Percentiles rank a stretch among this genome's conserved stretches.
Evolutionary conservation across 2,113 vertebrate species (phyloP).

Genomic region (Seriola aureovittata): DNA sequence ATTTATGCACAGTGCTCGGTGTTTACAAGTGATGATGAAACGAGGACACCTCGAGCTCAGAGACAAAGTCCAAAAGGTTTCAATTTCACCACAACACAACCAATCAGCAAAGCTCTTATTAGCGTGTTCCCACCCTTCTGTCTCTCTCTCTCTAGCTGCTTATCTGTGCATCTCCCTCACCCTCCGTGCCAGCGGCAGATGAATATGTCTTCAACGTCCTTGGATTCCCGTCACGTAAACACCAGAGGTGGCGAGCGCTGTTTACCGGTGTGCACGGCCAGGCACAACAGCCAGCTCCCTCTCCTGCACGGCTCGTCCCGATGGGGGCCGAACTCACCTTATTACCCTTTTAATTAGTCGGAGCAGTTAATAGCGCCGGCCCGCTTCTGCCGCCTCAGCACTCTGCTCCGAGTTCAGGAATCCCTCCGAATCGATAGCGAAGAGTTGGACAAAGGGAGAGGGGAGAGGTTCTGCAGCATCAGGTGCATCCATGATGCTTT

Average conservation of each 20-base stretch:
- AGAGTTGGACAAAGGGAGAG: constrained; percentile 35
- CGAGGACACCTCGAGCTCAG: constrained; percentile 58
- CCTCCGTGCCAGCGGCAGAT: constrained; percentile 50
- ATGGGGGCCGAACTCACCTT: constrained; percentile 78
- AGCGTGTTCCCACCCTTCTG: constrained; percentile 22
- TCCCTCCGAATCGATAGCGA: constrained; percentile 73
- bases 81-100: constrained; percentile 57
- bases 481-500: constrained; percentile 29
- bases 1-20: constrained; percentile 59
- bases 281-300: constrained; percentile 47
- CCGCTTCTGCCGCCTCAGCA: constrained; percentile 78
- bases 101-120: constrained; percentile 64
- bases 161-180: constrained; percentile 60
- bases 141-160: constrained; percentile 25
- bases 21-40: constrained; percentile 67
- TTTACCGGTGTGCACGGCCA: constrained; percentile 54
- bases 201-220: constrained; percentile 70
- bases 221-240: constrained; percentile 65
- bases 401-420: constrained; percentile 72
- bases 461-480: background rate
- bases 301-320: constrained; percentile 54
- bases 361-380: constrained; percentile 80
- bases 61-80: constrained; percentile 61
- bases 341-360: constrained; percentile 87
- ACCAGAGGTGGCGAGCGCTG: constrained; percentile 62